A percentile compares a stretch with the other conserved stretches of the same genome.
Evolutionary conservation across 1,140 invertebrate species (phyloP).

Genomic region (Conus betulinus): DNA sequence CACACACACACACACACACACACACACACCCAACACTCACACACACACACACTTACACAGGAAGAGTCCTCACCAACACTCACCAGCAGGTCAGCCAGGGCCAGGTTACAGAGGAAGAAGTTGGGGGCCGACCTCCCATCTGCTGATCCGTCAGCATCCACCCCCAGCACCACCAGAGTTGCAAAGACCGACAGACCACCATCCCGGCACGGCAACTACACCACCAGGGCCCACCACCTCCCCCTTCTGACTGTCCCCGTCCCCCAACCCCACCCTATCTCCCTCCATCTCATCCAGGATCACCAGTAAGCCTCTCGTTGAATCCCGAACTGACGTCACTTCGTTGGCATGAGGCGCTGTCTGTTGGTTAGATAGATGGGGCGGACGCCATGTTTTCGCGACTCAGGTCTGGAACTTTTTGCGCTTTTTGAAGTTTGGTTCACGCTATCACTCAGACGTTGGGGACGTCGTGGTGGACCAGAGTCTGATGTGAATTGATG

Average conservation of each 20-base stretch:
- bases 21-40: too few species aligned
- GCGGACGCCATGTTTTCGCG: not conserved
- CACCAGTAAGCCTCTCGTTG: slow-evolving; percentile 22
- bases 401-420: not conserved
- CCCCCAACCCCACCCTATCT: not conserved
- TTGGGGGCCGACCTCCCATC: slow-evolving; percentile 61
- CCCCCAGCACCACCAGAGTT: slow-evolving; percentile 61
- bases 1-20: too few species aligned
- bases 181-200: slow-evolving; percentile 55
- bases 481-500: too few species aligned
- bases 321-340: not conserved
- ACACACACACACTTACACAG: too few species aligned
- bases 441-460: too few species aligned
- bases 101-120: slow-evolving; percentile 64
- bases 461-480: too few species aligned
- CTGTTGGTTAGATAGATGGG: slow-evolving; percentile 11
- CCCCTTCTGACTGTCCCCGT: not conserved
- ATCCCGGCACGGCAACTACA: slow-evolving; percentile 64
- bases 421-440: not conserved
- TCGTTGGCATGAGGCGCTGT: slow-evolving; percentile 13
- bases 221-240: slow-evolving; percentile 56
- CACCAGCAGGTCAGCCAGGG: slow-evolving; percentile 64
- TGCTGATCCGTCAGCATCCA: slow-evolving; percentile 57
- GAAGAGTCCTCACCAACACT: too few species aligned
- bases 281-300: slow-evolving; percentile 20